phyloP scores from a whole-genome alignment of 2,888 invertebrate species.

The Hypsopygia costalis region DNA sequence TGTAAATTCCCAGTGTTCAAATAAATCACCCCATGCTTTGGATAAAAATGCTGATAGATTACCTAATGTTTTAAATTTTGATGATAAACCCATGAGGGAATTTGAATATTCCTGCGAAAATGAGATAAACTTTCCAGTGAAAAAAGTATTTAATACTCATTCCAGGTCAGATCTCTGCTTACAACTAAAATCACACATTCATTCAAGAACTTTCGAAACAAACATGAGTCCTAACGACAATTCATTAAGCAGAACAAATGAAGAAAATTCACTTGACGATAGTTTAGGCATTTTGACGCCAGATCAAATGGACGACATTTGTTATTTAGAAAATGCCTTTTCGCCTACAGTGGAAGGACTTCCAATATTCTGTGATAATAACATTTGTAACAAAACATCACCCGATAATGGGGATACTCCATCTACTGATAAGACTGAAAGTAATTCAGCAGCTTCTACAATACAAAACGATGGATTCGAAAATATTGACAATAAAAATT shows the following conservation, averaged over 20 bases:
- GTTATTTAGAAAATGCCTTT: conserved; percentile 82
- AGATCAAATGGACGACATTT: conserved; percentile 91
- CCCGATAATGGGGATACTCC: conserved; percentile 77
- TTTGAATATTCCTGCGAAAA: conserved; percentile 75
- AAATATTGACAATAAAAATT: conserved; percentile 34
- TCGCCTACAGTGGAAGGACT: conserved; percentile 84
- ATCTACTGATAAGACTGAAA: conserved; percentile 80
- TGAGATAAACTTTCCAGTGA: conserved; percentile 47
- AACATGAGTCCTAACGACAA: conserved; percentile 71
- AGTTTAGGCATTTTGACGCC: conserved; percentile 93
- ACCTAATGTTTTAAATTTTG: conserved; percentile 69
- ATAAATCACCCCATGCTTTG: conserved; percentile 35
- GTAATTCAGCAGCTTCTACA: conserved; percentile 72
- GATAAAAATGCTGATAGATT: conserved; percentile 57
- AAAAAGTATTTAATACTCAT: conserved; percentile 61
- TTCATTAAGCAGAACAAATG: conserved; percentile 75
- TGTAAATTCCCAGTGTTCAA: conserved; percentile 32
- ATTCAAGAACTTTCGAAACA: conserved; percentile 53
- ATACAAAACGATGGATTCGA: conserved; percentile 73
- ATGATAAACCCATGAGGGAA: conserved; percentile 69
- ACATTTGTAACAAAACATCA: conserved; percentile 58
- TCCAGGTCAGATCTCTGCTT: conserved; percentile 71
- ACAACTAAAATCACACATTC: conserved; percentile 62
- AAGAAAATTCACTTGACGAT: conserved; percentile 92
- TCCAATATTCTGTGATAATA: conserved; percentile 67